Evolutionary conservation across 92 coral and sea anemone species (phyloP), one percentile per base, ranked within the genome.

Genomic region (Epizoanthus scotinus): DNA sequence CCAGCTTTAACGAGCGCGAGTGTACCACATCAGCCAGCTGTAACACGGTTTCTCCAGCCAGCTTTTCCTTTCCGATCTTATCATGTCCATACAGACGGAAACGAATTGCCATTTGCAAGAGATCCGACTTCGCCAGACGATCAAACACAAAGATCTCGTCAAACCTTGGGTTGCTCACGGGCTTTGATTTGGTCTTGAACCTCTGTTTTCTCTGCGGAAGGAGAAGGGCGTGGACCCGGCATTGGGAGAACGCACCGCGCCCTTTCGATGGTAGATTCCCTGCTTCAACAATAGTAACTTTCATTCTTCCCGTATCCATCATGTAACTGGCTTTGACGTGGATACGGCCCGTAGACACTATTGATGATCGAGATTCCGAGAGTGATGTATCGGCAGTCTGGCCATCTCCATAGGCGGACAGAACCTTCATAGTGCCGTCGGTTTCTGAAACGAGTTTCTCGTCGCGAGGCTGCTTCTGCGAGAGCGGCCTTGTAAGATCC

Each of bases 11-110:
- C 19, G 83, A 70, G 24, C 84, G 85, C 18, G 92, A 86, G 40
- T 87, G 91, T 18, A 92, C 99, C 28, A 96, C 77, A 82, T 96
- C 99, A 1, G 99, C 99, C 70, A 96, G 70, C 58, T 96, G 99
- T 14, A 96, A 47, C 26, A 84, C 78, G 34, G 89, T 85, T 63
- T 96, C 99, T 2, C 98, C 99, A 4, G 93, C 81, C 31, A 85
- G 72, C 67, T 90, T 92, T 65, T 93, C 97, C 78, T 92, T 96
- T 2, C 94, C 92, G 17, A 94, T 90, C 64, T 89, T 91, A 26
- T 87, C 92, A 58, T 86, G 86, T 67, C 94, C 94, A 73, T 96
- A 93, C 38, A 96, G 86, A 31, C 99, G 87, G 78, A 96, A 73
- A 25, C 99, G 89, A 6, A 96, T 79, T 15, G 99, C 94, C 62